phyloP scores from a whole-genome alignment of 1,140 invertebrate genomes.

The Polyergus mexicanus region DNA sequence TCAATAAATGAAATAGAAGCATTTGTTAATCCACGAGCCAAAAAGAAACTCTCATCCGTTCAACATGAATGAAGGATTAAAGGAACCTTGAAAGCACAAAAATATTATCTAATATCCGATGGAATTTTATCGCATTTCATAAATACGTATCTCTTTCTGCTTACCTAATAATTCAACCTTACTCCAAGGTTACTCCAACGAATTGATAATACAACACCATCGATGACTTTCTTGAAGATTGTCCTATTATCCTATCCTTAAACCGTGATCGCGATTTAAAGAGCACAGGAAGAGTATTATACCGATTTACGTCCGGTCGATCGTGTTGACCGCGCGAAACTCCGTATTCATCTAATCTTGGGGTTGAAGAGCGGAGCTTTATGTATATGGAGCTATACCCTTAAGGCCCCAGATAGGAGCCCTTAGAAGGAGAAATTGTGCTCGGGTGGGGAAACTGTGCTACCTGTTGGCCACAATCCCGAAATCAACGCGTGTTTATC shows the following conservation, averaged over 20 bases:
- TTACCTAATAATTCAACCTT: constrained; percentile 71
- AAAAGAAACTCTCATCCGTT: too few relatives aligned
- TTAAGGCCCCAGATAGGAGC: constrained; percentile 66
- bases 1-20: too few relatives aligned
- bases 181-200: constrained; percentile 67
- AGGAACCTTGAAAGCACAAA: not conserved
- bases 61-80: too few relatives aligned
- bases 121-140: not conserved
- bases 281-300: not conserved
- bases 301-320: not conserved
- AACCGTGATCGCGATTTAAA: not conserved
- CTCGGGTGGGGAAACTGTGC: constrained; percentile 15
- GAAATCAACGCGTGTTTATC: constrained; percentile 67
- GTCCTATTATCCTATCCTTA: not conserved
- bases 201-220: constrained; percentile 72
- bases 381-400: constrained; percentile 73
- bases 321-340: not conserved
- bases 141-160: constrained; percentile 5
- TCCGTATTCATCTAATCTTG: constrained; percentile 54
- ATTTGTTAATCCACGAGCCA: too few relatives aligned
- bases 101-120: not conserved
- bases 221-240: not conserved
- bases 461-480: constrained; percentile 58
- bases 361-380: constrained; percentile 62
- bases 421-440: constrained; percentile 29